Conservation (phyloP, 1,140 invertebrate genomes). For the Bombus impatiens region DNA sequence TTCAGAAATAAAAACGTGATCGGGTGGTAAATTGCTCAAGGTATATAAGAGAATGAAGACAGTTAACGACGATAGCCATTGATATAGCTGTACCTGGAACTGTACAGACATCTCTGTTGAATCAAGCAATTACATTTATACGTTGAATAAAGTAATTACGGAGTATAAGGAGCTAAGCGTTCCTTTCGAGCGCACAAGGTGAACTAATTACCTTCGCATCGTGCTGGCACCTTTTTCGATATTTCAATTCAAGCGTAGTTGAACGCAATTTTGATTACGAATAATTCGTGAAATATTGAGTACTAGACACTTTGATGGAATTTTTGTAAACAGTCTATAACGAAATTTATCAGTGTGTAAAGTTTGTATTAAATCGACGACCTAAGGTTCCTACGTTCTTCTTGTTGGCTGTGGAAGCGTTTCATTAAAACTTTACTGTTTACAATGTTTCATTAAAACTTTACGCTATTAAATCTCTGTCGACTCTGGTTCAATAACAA, state of each 20-base stretch:
- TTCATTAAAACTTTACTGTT: constrained; percentile 3
- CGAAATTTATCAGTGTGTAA: neutral
- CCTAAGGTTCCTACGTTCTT: neutral
- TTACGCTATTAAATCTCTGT: neutral
- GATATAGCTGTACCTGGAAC: neutral
- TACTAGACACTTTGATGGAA: neutral
- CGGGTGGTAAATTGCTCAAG: neutral
- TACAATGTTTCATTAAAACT: neutral
- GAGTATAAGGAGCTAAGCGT: neutral
- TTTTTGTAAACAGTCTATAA: neutral
- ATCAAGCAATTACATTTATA: neutral
- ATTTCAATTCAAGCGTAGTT: neutral
- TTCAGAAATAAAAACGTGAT: neutral
- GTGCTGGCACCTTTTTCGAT: neutral
- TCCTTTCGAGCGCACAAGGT: neutral
- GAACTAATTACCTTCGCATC: neutral
- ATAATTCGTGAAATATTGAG: neutral
- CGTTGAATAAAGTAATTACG: neutral
- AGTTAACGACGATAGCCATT: neutral
- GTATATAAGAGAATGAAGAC: neutral
- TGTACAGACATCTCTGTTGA: no score
- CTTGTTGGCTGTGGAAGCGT: neutral
- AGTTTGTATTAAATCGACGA: neutral
- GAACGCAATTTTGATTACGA: neutral
- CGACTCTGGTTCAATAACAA: neutral